These are phyloP conservation scores for Hyposoter dolosus DNA, from an alignment of 2,888 invertebrate species.

Conservation along the genomic window DNA sequence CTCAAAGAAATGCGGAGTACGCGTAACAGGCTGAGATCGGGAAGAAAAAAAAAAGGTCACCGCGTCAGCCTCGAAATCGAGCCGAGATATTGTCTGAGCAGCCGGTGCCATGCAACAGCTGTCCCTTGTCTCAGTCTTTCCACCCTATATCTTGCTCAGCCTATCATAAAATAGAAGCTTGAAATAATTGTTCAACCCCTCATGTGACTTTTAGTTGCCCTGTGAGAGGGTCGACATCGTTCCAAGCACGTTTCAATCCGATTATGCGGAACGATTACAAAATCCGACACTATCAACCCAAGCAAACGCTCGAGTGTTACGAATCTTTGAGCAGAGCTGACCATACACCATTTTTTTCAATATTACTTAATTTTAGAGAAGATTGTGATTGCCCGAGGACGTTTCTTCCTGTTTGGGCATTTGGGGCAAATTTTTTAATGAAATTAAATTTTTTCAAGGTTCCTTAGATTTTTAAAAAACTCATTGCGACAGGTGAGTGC, in stretches of 20 bases:
- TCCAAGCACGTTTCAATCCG: conserved; percentile 75
- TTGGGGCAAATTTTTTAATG: too few species aligned
- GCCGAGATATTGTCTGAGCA: conserved; percentile 79
- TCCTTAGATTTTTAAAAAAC: not conserved
- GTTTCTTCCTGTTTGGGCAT: not conserved
- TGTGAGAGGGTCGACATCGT: conserved; percentile 68
- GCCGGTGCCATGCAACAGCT: conserved; percentile 82
- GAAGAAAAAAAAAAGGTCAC: conserved; percentile 67
- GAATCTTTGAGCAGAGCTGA: not conserved
- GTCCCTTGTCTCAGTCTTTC: conserved; percentile 67
- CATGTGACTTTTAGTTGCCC: conserved; percentile 44
- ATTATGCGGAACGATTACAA: conserved; percentile 69
- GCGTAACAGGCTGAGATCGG: conserved; percentile 51
- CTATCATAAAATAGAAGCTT: conserved; percentile 72
- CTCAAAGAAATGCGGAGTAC: conserved; percentile 11
- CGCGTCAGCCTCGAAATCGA: conserved; percentile 77
- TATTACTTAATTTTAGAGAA: too few species aligned
- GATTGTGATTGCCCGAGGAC: not conserved
- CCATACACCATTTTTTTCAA: not conserved
- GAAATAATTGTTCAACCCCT: conserved; percentile 76
- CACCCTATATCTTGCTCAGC: conserved; percentile 42
- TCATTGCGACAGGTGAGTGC: not conserved
- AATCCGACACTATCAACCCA: conserved; percentile 57
- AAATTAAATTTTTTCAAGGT: too few species aligned
- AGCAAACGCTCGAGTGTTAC: conserved; percentile 6